phyloP scores from a whole-genome alignment of 2,113 vertebrate genomes.

The Phrynosoma blainvillii region DNA sequence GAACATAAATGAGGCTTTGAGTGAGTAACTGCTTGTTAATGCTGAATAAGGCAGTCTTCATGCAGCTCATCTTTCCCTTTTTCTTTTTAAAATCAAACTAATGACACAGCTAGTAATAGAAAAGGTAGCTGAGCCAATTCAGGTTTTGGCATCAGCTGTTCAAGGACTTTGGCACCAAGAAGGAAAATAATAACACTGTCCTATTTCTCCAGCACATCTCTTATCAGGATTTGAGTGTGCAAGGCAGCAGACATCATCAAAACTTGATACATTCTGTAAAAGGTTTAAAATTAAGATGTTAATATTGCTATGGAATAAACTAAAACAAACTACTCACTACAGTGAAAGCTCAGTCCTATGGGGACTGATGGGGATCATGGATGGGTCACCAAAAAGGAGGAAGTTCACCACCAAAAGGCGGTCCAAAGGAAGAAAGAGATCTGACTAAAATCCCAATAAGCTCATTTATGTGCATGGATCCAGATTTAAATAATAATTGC shows the following conservation, averaged over 20 bases:
- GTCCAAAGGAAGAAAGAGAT: no score
- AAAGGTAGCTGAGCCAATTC: slow-evolving; percentile 26
- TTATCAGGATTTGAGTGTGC: slow-evolving; percentile 46
- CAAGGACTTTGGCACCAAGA: slow-evolving; percentile 21
- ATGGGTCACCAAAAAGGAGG: no score
- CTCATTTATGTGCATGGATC: no score
- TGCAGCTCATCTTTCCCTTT: slow-evolving; percentile 50
- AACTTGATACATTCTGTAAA: not conserved
- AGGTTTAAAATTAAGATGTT: not conserved
- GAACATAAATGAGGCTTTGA: slow-evolving; percentile 57
- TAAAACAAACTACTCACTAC: not conserved
- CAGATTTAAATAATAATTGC: no score
- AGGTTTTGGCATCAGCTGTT: slow-evolving; percentile 36
- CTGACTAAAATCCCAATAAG: no score
- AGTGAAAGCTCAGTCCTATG: not conserved
- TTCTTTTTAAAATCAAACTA: slow-evolving; percentile 29
- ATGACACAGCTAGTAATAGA: slow-evolving; percentile 41
- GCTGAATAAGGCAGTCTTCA: slow-evolving; percentile 38
- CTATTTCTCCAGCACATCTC: slow-evolving; percentile 4
- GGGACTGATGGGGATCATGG: no score
- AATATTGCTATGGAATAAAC: not conserved
- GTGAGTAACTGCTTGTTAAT: slow-evolving; percentile 52
- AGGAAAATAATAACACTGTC: slow-evolving; percentile 14
- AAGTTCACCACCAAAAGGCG: no score
- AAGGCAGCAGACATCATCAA: not conserved